Evolutionary conservation across 2,888 invertebrate genomes (phyloP), one percentile per base, ranked within the genome.

Genomic region (Hanleya hanleyi): DNA sequence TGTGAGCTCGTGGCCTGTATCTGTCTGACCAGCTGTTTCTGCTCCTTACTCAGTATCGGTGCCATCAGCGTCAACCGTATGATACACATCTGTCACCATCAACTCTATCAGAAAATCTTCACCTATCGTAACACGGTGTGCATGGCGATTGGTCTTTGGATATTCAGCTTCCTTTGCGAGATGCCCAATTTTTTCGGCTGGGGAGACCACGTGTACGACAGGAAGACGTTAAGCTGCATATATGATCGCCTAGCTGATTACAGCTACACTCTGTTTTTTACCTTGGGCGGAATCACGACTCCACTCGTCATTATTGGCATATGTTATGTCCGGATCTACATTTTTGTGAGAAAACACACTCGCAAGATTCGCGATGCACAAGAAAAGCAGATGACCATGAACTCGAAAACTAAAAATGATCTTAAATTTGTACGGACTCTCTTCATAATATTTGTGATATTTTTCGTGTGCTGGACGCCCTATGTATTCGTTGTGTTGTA

Each of bases 181-280:
- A 32, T 77, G 62, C 76, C 76, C 9, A 78, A 76, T 69, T 69
- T 75, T 36, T 69, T 79, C 64, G 81, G 79, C 29, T 81, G 81
- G 81, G 80, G 80, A 12, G 78, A 77, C 57, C 76, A 81, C 65
- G 71, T 50, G 37, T 81, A 74, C 57, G 81, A 81, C 68, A 37
- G 70, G 29, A 81, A 81, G 64, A 77, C 79, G 12, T 51, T 82
- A 26, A 76, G 57, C 49, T 81, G 81, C 66, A 74, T 80, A 33
- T 81, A 75, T 72, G 77, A 81, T 62, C 47, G 81, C 38, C 68
- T 76, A 35, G 77, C 78, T 7, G 71, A 67, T 51, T 70, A 70
- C 18, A 74, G 74, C 33, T 81, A 82, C 76, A 78, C 75, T 22
- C 29, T 78, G 7, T 78, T 80, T 65, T 77, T 81, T 71, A 67